phyloP scores from a whole-genome alignment of 2,888 invertebrate species.

The Cephus sareptanus region DNA sequence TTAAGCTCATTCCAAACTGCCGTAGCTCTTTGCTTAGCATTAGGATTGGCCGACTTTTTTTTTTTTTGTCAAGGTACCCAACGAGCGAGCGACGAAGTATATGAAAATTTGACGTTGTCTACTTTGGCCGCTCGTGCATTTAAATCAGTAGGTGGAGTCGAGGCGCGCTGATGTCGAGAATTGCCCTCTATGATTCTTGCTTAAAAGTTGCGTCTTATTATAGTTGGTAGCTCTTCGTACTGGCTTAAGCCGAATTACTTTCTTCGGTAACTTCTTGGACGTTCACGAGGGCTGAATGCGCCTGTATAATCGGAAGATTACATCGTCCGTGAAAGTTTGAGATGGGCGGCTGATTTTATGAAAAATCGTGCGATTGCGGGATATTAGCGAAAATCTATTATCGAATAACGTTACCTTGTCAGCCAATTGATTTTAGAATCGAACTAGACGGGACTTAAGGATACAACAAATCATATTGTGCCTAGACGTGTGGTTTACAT shows the following conservation, averaged over 20 bases:
- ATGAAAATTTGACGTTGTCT: background rate
- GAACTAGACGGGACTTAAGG: slow-evolving; percentile 10
- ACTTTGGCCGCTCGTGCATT: too few species aligned
- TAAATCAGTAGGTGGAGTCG: background rate
- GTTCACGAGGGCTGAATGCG: background rate
- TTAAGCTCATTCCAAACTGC: background rate
- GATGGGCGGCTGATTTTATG: background rate
- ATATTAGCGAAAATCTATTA: background rate
- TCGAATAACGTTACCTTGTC: background rate
- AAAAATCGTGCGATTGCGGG: background rate
- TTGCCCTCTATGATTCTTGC: background rate
- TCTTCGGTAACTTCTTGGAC: background rate
- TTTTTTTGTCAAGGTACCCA: background rate
- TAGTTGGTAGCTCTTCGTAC: background rate
- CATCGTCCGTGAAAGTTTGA: background rate
- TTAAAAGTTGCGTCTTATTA: background rate
- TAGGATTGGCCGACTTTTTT: background rate
- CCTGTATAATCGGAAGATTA: background rate
- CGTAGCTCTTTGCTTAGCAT: background rate
- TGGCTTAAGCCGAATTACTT: background rate
- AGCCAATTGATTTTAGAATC: slow-evolving; percentile 7
- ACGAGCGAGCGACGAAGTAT: background rate
- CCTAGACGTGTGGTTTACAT: slow-evolving; percentile 37
- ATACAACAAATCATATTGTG: slow-evolving; percentile 42
- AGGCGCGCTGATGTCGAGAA: background rate